These are phyloP conservation scores for Ursus arctos DNA, from an alignment of 2,113 vertebrate genomes.

Conservation along the genomic window DNA sequence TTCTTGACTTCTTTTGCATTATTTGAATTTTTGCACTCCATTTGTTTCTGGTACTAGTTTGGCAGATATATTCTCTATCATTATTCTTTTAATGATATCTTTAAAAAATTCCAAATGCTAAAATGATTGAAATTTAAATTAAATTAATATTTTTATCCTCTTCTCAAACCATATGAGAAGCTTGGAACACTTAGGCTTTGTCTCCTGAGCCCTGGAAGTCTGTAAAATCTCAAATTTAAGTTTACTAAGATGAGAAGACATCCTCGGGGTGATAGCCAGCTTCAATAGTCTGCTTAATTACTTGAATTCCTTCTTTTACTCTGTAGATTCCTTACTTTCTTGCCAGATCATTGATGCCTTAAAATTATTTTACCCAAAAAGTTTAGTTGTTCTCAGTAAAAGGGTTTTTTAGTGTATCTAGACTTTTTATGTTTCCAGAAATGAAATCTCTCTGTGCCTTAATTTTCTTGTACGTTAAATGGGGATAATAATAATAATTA, in stretches of 20 bases:
- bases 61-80: not conserved
- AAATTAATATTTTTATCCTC: conserved; percentile 15
- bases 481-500: not conserved
- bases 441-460: conserved; percentile 16
- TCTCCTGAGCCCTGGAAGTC: not conserved
- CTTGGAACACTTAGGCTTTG: not conserved
- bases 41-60: not conserved
- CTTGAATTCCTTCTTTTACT: conserved; percentile 11
- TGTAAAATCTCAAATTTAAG: conserved; percentile 14
- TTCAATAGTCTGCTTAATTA: not conserved
- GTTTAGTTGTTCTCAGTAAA: not conserved
- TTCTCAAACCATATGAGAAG: not conserved
- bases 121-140: not conserved
- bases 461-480: not conserved
- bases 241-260: not conserved
- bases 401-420: not conserved
- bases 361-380: not conserved
- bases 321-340: not conserved
- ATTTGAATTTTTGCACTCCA: not conserved
- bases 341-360: not conserved
- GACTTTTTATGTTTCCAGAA: conserved; percentile 29
- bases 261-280: not conserved
- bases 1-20: not conserved
- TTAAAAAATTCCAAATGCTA: conserved; percentile 1
- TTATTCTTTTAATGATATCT: conserved; percentile 7